Conservation (phyloP, 2,797 vertebrate species). For the Hozukius guyotensis region DNA sequence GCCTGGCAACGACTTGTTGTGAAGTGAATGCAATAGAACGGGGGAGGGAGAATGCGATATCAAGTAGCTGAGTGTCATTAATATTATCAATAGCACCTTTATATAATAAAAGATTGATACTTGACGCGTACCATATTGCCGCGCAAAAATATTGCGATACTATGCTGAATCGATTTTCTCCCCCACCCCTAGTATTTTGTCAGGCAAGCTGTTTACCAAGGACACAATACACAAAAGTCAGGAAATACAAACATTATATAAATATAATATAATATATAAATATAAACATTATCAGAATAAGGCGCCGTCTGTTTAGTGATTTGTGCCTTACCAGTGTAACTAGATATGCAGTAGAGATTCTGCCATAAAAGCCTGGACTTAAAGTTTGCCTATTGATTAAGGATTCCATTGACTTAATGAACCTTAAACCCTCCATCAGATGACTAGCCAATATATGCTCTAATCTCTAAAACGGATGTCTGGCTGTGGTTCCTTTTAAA, state of each 20-base stretch:
- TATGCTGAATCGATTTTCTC: too few species aligned
- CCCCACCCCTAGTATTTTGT: slow-evolving; percentile 4
- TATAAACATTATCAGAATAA: slow-evolving; percentile 36
- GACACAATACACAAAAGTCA: slow-evolving; percentile 29
- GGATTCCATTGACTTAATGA: slow-evolving; percentile 98
- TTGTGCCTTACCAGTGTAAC: slow-evolving; percentile 51
- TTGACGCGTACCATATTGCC: too few species aligned
- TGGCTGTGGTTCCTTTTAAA: slow-evolving; percentile 89
- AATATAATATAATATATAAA: neutral
- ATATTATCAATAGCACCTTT: too few species aligned
- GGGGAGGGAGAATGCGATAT: too few species aligned
- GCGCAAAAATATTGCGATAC: too few species aligned
- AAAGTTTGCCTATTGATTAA: slow-evolving; percentile 94
- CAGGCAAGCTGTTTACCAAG: slow-evolving; percentile 24
- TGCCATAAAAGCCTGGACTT: slow-evolving; percentile 79
- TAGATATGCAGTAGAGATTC: slow-evolving; percentile 60
- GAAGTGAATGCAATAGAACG: too few species aligned
- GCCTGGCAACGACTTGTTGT: too few species aligned
- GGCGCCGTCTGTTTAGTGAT: slow-evolving; percentile 23
- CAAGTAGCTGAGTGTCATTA: too few species aligned
- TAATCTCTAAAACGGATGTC: slow-evolving; percentile 91
- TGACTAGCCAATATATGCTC: slow-evolving; percentile 88
- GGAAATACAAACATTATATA: neutral
- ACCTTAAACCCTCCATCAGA: slow-evolving; percentile 90
- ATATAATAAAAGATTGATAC: too few species aligned